Evolutionary conservation across 2,113 vertebrate species (phyloP).

Genomic region (Corythoichthys haematopterus): DNA sequence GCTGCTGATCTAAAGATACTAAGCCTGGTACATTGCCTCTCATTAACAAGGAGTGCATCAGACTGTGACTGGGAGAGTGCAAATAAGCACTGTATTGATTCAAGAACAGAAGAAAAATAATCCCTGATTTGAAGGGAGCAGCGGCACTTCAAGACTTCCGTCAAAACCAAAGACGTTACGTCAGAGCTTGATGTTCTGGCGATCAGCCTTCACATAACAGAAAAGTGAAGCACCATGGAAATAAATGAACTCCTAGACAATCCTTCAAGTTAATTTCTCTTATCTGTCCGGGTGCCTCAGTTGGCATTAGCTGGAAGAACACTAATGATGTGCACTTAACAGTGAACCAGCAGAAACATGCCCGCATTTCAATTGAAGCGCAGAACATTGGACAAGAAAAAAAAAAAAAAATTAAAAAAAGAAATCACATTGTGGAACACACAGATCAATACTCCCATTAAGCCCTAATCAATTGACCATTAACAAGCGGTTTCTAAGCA

Average conservation of each 20-base stretch:
- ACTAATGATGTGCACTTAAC: constrained; percentile 61
- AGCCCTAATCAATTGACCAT: constrained; percentile 66
- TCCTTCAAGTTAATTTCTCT: constrained; percentile 41
- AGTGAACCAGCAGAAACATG: constrained; percentile 46
- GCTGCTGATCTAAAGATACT: constrained; percentile 13
- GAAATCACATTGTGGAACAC: constrained; percentile 5
- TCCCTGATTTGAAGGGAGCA: neutral
- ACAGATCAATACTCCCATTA: constrained; percentile 69
- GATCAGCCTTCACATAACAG: neutral
- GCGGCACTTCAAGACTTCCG: neutral
- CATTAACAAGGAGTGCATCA: constrained; percentile 33
- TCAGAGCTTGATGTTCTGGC: neutral
- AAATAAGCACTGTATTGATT: constrained; percentile 25
- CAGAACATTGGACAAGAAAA: constrained; percentile 46
- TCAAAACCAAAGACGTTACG: neutral
- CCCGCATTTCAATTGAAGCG: constrained; percentile 39
- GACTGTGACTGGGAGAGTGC: constrained; percentile 33
- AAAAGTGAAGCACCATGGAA: constrained; percentile 16
- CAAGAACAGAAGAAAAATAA: neutral
- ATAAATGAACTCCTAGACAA: constrained; percentile 29
- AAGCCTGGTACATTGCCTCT: constrained; percentile 15
- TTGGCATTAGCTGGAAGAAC: constrained; percentile 35
- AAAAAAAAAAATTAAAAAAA: neutral
- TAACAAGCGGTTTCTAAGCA: constrained; percentile 63
- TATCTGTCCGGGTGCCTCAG: constrained; percentile 26